phyloP scores from a whole-genome alignment of 1,140 invertebrate genomes.

The Teleopsis dalmanni region DNA sequence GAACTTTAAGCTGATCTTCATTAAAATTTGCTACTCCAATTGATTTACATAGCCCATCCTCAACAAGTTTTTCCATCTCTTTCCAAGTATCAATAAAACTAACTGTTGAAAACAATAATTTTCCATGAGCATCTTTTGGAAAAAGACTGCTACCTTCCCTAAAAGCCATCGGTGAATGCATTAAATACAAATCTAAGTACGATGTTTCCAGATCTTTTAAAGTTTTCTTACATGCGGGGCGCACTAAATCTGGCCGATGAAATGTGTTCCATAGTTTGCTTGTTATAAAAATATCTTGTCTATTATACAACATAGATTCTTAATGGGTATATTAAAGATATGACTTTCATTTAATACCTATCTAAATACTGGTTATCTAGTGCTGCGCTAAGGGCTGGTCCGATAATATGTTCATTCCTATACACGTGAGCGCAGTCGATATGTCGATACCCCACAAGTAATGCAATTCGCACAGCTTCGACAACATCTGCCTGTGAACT shows the following conservation, averaged over 20 bases:
- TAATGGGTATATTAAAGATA: neutral
- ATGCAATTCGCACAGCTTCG: no score
- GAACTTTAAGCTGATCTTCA: slow-evolving; percentile 63
- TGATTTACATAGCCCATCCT: slow-evolving; percentile 60
- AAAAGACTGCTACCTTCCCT: slow-evolving; percentile 41
- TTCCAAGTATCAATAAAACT: slow-evolving; percentile 88
- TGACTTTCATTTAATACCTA: neutral
- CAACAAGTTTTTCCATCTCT: slow-evolving; percentile 71
- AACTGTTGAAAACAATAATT: slow-evolving; percentile 46
- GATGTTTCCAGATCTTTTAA: slow-evolving; percentile 56
- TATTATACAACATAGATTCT: slow-evolving; percentile 17
- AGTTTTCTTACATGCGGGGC: slow-evolving; percentile 44
- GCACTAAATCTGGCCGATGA: slow-evolving; percentile 34
- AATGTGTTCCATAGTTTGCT: slow-evolving; percentile 48
- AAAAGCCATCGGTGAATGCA: slow-evolving; percentile 67
- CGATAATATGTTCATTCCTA: neutral
- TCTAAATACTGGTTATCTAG: neutral
- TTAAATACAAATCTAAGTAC: slow-evolving; percentile 69
- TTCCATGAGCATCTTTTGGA: slow-evolving; percentile 52
- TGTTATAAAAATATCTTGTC: slow-evolving; percentile 60
- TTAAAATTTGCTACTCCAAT: slow-evolving; percentile 94
- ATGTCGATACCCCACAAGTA: no score
- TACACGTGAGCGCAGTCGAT: no score
- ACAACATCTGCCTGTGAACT: no score
- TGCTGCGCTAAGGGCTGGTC: neutral